Conservation (phyloP, 2,797 vertebrate species). For the Labroides dimidiatus region DNA sequence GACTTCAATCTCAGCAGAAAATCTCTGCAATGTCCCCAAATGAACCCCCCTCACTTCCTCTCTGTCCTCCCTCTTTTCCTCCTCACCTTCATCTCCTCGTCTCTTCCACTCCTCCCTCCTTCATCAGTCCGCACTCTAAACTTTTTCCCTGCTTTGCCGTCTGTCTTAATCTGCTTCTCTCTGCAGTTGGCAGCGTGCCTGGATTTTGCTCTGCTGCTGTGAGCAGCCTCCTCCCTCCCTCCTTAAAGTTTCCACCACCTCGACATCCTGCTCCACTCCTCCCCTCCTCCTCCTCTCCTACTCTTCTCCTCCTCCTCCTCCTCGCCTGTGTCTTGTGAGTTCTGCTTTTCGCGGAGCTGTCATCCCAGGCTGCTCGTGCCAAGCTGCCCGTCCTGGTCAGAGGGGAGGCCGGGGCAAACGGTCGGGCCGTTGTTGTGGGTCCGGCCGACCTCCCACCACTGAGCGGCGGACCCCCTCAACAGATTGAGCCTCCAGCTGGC, state of each 20-base stretch:
- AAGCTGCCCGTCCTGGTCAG: constrained; percentile 71
- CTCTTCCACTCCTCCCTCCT: background rate
- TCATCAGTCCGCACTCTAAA: background rate
- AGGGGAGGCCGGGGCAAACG: constrained; percentile 76
- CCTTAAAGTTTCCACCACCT: constrained; percentile 40
- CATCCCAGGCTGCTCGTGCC: constrained; percentile 78
- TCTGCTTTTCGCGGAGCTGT: constrained; percentile 67
- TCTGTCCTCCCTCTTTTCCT: background rate
- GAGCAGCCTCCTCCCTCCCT: constrained; percentile 35
- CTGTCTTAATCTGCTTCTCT: constrained; percentile 24
- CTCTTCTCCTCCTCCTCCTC: constrained; percentile 25
- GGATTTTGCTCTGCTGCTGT: constrained; percentile 58
- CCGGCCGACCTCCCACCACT: constrained; percentile 68
- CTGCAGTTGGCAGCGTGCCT: constrained; percentile 71
- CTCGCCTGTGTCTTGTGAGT: constrained; percentile 55
- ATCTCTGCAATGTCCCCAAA: background rate
- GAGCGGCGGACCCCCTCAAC: constrained; percentile 78
- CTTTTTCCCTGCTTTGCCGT: constrained; percentile 12
- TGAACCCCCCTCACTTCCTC: background rate
- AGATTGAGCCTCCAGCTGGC: constrained; percentile 88
- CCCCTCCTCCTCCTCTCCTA: constrained; percentile 18
- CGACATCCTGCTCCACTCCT: constrained; percentile 25
- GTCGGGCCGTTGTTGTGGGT: constrained; percentile 72
- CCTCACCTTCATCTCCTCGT: background rate
- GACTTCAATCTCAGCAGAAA: too few relatives aligned